Evolutionary conservation across 2,113 vertebrate genomes (phyloP).

Genomic region (Erpornis zantholeuca): DNA sequence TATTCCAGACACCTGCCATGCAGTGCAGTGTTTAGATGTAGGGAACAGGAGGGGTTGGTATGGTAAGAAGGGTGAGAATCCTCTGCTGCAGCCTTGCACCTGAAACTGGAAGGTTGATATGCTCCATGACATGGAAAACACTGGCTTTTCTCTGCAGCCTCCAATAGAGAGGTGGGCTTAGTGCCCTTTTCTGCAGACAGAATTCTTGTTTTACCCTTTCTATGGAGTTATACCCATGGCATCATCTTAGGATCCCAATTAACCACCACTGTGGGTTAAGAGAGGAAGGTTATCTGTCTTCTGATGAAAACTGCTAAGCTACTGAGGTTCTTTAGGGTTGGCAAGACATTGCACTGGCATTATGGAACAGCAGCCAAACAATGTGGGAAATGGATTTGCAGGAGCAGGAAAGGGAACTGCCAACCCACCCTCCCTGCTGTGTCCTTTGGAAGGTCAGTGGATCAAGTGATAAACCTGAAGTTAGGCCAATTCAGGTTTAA

Average conservation of each 20-base stretch:
- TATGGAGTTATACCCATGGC: background rate
- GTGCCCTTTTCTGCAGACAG: background rate
- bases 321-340: background rate
- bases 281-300: background rate
- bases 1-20: background rate
- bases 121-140: background rate
- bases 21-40: background rate
- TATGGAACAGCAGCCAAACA: background rate
- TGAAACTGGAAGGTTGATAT: background rate
- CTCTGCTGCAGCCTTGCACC: background rate
- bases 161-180: background rate
- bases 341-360: background rate
- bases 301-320: background rate
- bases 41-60: background rate
- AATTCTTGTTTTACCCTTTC: background rate
- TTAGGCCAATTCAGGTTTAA: background rate
- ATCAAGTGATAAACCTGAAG: background rate
- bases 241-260: background rate
- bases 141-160: background rate
- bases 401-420: background rate
- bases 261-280: background rate
- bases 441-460: background rate
- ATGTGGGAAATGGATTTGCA: background rate
- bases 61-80: background rate
- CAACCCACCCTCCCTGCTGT: background rate